These are phyloP conservation scores for Catocala sponsa DNA, from an alignment of 2,888 invertebrate genomes.

Conservation along the genomic window DNA sequence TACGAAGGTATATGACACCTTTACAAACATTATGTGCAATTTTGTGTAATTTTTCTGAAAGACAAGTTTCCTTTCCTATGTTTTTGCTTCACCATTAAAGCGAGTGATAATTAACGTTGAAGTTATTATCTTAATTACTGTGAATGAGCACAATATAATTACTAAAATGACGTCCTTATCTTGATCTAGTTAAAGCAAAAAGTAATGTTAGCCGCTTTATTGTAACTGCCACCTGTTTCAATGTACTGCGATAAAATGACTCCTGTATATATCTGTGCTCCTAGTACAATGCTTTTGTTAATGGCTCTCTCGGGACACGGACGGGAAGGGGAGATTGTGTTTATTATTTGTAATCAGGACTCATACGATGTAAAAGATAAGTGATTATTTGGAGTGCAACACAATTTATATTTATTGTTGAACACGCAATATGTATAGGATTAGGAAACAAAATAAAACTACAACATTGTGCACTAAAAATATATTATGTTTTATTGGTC, in stretches of 20 bases:
- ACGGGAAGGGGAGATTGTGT: slow-evolving; percentile 12
- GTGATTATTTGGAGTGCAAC: neutral
- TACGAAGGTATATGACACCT: too few relatives aligned
- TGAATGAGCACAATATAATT: neutral
- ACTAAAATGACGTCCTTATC: neutral
- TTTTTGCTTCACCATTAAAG: too few relatives aligned
- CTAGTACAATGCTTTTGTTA: slow-evolving; percentile 15
- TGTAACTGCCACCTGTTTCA: slow-evolving; percentile 8
- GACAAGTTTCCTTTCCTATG: too few relatives aligned
- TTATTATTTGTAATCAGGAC: slow-evolving; percentile 17
- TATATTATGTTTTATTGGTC: too few relatives aligned
- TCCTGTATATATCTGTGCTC: slow-evolving; percentile 12
- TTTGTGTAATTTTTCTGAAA: too few relatives aligned
- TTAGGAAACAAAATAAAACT: too few relatives aligned
- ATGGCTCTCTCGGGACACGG: slow-evolving; percentile 15
- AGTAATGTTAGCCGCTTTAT: neutral
- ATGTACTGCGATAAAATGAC: slow-evolving; percentile 13
- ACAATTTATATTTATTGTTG: neutral
- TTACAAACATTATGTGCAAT: too few relatives aligned
- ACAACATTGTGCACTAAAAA: too few relatives aligned
- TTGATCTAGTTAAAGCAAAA: neutral
- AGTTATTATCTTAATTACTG: too few relatives aligned
- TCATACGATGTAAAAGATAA: slow-evolving; percentile 14
- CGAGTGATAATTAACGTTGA: too few relatives aligned
- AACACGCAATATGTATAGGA: neutral